Percentiles rank a stretch among this genome's conserved stretches.
Conservation (phyloP, 2,113 vertebrate genomes). For the Tapirus terrestris region DNA sequence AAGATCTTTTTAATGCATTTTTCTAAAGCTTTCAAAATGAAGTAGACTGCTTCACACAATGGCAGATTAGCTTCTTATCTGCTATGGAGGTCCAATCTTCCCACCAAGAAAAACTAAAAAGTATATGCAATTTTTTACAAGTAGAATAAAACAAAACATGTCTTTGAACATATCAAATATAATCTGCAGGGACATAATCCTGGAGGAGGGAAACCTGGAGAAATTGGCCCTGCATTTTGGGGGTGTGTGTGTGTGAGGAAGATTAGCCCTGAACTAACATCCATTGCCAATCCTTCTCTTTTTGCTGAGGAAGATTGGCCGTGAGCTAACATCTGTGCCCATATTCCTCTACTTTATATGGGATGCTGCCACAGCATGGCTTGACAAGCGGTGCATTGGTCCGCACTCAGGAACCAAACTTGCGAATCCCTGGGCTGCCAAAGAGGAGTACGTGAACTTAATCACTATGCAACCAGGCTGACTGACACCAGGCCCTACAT, state of each 20-base stretch:
- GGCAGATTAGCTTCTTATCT: neutral
- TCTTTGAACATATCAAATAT: neutral
- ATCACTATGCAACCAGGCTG: too few relatives aligned
- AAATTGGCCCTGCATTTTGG: neutral
- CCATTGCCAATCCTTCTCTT: too few relatives aligned
- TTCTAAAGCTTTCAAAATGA: neutral
- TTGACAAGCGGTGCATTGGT: too few relatives aligned
- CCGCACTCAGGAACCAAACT: too few relatives aligned
- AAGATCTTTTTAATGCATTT: neutral
- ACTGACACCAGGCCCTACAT: neutral
- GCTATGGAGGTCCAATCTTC: neutral
- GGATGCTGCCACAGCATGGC: too few relatives aligned
- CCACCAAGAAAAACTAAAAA: neutral
- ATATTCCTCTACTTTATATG: too few relatives aligned
- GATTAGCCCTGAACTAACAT: too few relatives aligned
- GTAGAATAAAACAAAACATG: neutral
- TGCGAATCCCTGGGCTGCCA: too few relatives aligned
- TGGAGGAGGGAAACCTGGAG: neutral
- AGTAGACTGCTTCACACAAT: neutral
- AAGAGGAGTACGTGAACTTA: too few relatives aligned
- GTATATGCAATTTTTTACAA: neutral
- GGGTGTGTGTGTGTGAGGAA: too few relatives aligned
- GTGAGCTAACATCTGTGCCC: too few relatives aligned
- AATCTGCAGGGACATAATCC: neutral
- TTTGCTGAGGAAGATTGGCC: too few relatives aligned